Evolutionary conservation across 1,140 invertebrate genomes (phyloP).

Genomic region (Lepeophtheirus salmonis): DNA sequence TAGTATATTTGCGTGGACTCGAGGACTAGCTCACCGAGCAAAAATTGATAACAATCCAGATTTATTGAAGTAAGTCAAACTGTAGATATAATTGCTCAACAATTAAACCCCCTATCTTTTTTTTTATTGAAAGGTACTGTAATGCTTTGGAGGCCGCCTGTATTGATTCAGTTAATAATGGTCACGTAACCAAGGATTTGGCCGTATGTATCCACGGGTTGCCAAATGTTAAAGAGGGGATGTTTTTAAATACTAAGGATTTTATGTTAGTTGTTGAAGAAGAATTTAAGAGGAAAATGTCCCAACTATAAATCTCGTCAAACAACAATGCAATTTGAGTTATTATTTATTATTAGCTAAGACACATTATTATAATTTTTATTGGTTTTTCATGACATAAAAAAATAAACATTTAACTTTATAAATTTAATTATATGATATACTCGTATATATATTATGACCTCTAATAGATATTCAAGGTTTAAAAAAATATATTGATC

Average conservation of each 20-base stretch:
- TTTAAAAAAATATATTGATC: too few relatives aligned
- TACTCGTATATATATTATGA: neutral
- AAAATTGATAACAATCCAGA: slow-evolving; percentile 39
- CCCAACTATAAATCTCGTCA: slow-evolving; percentile 1
- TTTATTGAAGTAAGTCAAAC: slow-evolving; percentile 23
- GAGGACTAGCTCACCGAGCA: slow-evolving; percentile 25
- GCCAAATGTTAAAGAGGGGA: slow-evolving; percentile 48
- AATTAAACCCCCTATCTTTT: neutral
- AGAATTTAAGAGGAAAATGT: slow-evolving; percentile 41
- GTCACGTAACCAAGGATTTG: slow-evolving; percentile 45
- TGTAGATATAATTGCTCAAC: neutral
- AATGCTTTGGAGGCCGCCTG: slow-evolving; percentile 37
- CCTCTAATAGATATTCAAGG: neutral
- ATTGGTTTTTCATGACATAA: neutral
- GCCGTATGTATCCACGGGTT: slow-evolving; percentile 44
- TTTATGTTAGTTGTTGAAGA: slow-evolving; percentile 61
- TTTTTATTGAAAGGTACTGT: slow-evolving; percentile 27
- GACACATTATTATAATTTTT: neutral
- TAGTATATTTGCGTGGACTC: slow-evolving; percentile 27
- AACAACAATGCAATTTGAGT: neutral
- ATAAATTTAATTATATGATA: neutral
- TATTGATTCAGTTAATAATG: slow-evolving; percentile 41
- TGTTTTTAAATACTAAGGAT: slow-evolving; percentile 66
- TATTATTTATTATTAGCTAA: neutral
- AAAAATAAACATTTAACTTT: neutral